Conservation (phyloP, 2,888 invertebrate genomes). For the Copidosoma aretas region DNA sequence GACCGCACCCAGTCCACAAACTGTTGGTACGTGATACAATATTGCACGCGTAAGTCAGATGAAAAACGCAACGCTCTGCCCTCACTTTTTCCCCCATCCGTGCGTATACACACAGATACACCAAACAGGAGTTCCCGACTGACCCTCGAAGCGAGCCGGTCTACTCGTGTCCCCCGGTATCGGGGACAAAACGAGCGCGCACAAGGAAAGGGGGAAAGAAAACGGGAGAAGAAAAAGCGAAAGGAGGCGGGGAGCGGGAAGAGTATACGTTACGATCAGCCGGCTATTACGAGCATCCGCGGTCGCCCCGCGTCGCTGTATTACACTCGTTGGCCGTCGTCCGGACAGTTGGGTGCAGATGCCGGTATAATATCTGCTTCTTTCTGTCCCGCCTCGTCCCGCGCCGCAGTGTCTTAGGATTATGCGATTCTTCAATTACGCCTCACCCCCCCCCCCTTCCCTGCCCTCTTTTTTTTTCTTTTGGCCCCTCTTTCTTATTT, state of each 20-base stretch:
- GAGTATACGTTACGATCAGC: neutral
- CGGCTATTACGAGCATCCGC: slow-evolving; percentile 16
- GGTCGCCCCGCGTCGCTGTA: slow-evolving; percentile 42
- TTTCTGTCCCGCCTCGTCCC: neutral
- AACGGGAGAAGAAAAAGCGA: neutral
- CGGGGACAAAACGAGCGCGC: no score
- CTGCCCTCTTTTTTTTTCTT: slow-evolving; percentile 6
- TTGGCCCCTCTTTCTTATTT: neutral
- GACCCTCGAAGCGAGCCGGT: no score
- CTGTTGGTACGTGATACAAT: no score
- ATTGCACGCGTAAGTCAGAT: no score
- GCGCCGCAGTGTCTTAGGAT: slow-evolving; percentile 13
- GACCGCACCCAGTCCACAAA: no score
- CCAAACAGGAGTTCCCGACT: no score
- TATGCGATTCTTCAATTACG: slow-evolving; percentile 26
- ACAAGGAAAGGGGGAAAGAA: neutral
- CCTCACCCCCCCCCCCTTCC: neutral
- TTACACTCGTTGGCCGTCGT: slow-evolving; percentile 45
- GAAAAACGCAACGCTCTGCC: no score
- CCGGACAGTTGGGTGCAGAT: neutral
- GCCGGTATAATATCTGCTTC: neutral
- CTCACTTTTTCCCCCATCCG: no score
- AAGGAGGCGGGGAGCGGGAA: neutral
- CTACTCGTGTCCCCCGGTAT: no score
- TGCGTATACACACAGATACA: no score